Evolutionary conservation across 2,888 invertebrate species (phyloP), one percentile per base, ranked within the genome.

Genomic region (Meiosimyza decipiens): DNA sequence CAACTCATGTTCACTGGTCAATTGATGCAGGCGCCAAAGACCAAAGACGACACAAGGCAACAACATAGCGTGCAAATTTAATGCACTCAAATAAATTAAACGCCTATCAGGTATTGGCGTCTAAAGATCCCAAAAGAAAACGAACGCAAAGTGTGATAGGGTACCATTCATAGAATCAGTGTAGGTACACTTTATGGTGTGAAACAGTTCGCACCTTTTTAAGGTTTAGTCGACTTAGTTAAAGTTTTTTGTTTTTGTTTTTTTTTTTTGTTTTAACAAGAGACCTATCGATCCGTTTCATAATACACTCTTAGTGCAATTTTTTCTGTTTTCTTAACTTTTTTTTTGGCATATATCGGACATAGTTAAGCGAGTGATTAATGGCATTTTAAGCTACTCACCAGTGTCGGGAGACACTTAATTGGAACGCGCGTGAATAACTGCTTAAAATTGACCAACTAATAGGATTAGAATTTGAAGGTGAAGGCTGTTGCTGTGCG

Each of bases 311-410:
- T 40, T 28, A 40, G 52, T 52, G 52, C 15, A 47, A 40, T 54
- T 51, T 60, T 69, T 51, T 51, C 1, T 13, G n/a, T 54, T 33
- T 40, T 69, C 33, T 28, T 11, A 7, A 12, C 54, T 28, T 66
- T 12, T 40, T 40, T 51, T 70, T 70, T 63, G 33, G 40, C 70
- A 63, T 52, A 63, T 62, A 47, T 63, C 52, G 40, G 33, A 54
- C 63, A 57, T 63, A 63, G 70, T 70, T 70, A 70, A 63, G 70
- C 52, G 62, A 54, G 70, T 70, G 70, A 70, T 70, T 70, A 70
- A 70, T 70, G 70, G 49, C 22, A n/a, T 49, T 22, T 59, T 50
- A 49, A 28, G 68, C 68, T 28, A 68, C 57, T 57, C 67, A 22
- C 57, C 47, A 16, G 57, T 28, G 52, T 33, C 49, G 49, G 18